Conservation (phyloP, 2,888 invertebrate genomes). For the Pachliopta kotzebuea region DNA sequence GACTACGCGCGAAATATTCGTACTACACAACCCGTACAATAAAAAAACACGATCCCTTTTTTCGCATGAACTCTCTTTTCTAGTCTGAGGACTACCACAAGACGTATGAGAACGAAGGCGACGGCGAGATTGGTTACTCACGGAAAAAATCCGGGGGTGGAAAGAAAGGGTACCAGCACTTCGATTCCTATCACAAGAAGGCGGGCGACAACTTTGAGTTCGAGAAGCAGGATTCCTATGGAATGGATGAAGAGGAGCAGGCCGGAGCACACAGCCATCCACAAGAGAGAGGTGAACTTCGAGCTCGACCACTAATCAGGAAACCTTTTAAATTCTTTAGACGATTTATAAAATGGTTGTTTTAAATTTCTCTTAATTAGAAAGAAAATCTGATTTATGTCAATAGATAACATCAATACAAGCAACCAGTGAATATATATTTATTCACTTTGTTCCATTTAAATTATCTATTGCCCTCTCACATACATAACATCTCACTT, state of each 20-base stretch:
- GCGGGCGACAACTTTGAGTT: conserved; percentile 87
- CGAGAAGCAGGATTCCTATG: conserved; percentile 84
- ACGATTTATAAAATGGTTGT: conserved; percentile 40
- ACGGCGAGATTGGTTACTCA: conserved; percentile 84
- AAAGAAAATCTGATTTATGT: background rate
- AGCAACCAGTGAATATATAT: too few relatives aligned
- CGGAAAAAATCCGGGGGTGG: conserved; percentile 83
- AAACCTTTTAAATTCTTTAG: conserved; percentile 54
- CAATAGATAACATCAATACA: background rate
- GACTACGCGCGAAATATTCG: too few relatives aligned
- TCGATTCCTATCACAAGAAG: conserved; percentile 87
- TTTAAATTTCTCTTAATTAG: background rate
- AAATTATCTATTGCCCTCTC: too few relatives aligned
- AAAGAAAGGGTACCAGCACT: conserved; percentile 86
- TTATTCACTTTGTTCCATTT: too few relatives aligned
- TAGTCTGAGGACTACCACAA: conserved; percentile 77
- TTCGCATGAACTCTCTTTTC: conserved; percentile 7
- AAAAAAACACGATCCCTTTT: too few relatives aligned
- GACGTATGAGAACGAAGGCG: conserved; percentile 82
- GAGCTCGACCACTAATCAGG: conserved; percentile 44
- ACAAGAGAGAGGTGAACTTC: conserved; percentile 60
- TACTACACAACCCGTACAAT: too few relatives aligned
- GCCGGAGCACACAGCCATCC: conserved; percentile 68
- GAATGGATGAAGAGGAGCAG: conserved; percentile 75
- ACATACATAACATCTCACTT: too few relatives aligned